Evolutionary conservation across 92 coral and sea anemone species (phyloP).

Genomic region (Pocillopora grandis): DNA sequence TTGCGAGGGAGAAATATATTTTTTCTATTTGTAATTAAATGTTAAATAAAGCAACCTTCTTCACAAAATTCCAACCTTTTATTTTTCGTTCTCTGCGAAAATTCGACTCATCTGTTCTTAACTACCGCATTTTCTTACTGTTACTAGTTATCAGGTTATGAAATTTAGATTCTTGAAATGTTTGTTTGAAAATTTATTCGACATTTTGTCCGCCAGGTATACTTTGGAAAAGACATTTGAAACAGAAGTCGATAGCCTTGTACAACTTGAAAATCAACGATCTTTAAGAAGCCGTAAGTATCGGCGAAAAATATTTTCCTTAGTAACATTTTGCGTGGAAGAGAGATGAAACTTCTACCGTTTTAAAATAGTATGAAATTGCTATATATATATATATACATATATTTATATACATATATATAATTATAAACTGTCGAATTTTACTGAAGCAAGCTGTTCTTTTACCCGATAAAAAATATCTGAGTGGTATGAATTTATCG

Average conservation of each 20-base stretch:
- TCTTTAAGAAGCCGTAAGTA: constrained; percentile 38
- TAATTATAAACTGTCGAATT: too few relatives aligned
- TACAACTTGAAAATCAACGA: constrained; percentile 29
- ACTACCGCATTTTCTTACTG: not conserved
- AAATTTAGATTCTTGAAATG: too few relatives aligned
- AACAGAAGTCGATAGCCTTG: constrained; percentile 39
- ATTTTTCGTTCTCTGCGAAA: not conserved
- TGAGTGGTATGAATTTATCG: not conserved
- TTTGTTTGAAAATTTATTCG: not conserved
- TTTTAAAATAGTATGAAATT: too few relatives aligned
- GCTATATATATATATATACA: too few relatives aligned
- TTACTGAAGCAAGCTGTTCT: too few relatives aligned
- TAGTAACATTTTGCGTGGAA: not conserved
- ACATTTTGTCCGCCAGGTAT: constrained; percentile 14
- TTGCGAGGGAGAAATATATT: too few relatives aligned
- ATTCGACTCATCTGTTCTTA: not conserved
- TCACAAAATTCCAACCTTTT: too few relatives aligned
- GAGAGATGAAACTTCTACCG: too few relatives aligned
- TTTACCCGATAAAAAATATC: not conserved
- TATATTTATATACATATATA: too few relatives aligned
- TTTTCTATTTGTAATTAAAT: too few relatives aligned
- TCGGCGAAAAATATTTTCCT: not conserved
- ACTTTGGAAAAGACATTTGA: constrained; percentile 40
- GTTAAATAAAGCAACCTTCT: too few relatives aligned
- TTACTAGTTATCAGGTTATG: too few relatives aligned